These are phyloP conservation scores for Hypercompe scribonia DNA, from an alignment of 2,888 invertebrate species.

Conservation along the genomic window DNA sequence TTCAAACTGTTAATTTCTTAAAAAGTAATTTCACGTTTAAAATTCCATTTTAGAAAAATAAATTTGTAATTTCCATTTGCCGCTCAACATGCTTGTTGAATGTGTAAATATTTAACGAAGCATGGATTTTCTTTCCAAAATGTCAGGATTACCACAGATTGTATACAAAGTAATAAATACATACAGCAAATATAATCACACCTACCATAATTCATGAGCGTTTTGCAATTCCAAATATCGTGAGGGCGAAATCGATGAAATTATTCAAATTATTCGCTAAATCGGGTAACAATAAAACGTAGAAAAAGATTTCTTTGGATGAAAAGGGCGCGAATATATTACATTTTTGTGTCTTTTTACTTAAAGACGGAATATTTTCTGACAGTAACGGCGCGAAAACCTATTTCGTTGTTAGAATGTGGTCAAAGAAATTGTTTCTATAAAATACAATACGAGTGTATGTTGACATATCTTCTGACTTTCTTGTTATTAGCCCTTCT, in stretches of 20 bases:
- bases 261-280: conserved; percentile 39
- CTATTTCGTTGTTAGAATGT: conserved; percentile 16
- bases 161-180: not conserved
- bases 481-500: not conserved
- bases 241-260: conserved; percentile 13
- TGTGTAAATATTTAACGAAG: not conserved
- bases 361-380: conserved; percentile 10
- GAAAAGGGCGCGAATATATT: conserved; percentile 24
- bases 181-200: conserved; percentile 8
- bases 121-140: too few species aligned
- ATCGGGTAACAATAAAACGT: conserved; percentile 18
- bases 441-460: not conserved
- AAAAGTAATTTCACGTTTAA: too few species aligned
- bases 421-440: conserved; percentile 7
- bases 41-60: too few species aligned
- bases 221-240: conserved; percentile 13
- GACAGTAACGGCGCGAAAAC: not conserved
- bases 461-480: too few species aligned
- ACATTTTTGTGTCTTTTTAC: conserved; percentile 27
- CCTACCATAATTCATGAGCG: conserved; percentile 20
- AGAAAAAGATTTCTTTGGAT: conserved; percentile 8
- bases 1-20: too few species aligned
- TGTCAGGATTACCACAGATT: conserved; percentile 4
- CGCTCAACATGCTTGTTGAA: not conserved
- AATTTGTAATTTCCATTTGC: too few species aligned